phyloP scores from a whole-genome alignment of 2,797 vertebrate species.

The Anabas testudineus region DNA sequence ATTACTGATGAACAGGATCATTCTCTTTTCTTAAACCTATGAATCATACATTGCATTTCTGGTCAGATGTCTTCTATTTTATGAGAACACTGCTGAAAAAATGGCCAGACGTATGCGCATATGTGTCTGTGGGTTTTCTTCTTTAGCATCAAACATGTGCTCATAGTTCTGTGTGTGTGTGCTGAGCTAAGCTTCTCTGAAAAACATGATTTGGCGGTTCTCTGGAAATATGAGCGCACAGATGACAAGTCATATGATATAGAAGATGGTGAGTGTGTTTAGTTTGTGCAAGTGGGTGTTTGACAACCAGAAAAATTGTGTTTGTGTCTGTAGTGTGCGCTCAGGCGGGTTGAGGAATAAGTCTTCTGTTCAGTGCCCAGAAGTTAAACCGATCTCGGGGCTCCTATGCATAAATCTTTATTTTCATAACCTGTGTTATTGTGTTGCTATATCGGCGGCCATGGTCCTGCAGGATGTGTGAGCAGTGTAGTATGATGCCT shows the following conservation, averaged over 20 bases:
- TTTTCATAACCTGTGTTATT: constrained; percentile 6
- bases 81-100: neutral
- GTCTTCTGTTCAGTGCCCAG: neutral
- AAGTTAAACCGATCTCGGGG: neutral
- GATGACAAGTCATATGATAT: constrained; percentile 31
- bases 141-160: constrained; percentile 34
- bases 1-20: constrained; percentile 18
- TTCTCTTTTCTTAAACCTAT: constrained; percentile 14
- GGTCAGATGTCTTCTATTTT: constrained; percentile 26
- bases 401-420: constrained; percentile 9
- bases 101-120: constrained; percentile 17
- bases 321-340: constrained; percentile 5
- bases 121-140: constrained; percentile 17
- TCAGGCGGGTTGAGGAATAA: neutral
- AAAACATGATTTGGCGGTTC: constrained; percentile 47
- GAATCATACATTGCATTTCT: constrained; percentile 9
- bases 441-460: constrained; percentile 7
- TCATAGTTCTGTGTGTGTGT: constrained; percentile 12
- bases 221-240: constrained; percentile 37
- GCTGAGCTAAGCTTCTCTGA: constrained; percentile 26
- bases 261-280: neutral
- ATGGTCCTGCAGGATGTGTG: constrained; percentile 30
- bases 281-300: constrained; percentile 1
- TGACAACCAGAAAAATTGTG: constrained; percentile 24
- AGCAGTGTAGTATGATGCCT: constrained; percentile 25